phyloP scores from a whole-genome alignment of 2,888 invertebrate genomes.

The Drosophila quinaria region DNA sequence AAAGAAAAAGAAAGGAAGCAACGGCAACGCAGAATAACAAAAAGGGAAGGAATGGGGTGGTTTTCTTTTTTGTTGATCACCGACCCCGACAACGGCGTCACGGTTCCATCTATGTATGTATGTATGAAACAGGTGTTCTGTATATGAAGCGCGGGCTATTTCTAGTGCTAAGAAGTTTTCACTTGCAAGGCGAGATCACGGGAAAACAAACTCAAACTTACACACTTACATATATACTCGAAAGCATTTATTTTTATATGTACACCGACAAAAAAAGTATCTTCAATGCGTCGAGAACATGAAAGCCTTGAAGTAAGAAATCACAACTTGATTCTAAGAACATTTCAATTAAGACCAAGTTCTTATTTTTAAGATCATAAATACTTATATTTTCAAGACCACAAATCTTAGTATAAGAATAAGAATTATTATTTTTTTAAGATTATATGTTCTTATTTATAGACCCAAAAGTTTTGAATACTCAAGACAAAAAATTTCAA shows the following conservation, averaged over 20 bases:
- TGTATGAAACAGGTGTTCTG: conserved; percentile 71
- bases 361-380: too few species aligned
- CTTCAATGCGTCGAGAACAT: too few species aligned
- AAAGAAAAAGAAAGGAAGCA: conserved; percentile 14
- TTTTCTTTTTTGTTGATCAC: conserved; percentile 46
- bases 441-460: too few species aligned
- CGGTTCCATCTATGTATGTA: conserved; percentile 55
- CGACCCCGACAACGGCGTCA: conserved; percentile 38
- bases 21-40: conserved; percentile 24
- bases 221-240: neutral
- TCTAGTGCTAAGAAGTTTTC: conserved; percentile 43
- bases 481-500: too few species aligned
- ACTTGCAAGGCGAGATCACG: conserved; percentile 46
- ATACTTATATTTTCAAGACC: too few species aligned
- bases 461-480: too few species aligned
- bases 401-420: too few species aligned
- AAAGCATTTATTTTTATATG: neutral
- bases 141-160: conserved; percentile 54
- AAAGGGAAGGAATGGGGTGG: conserved; percentile 55
- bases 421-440: too few species aligned
- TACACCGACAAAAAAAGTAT: too few species aligned
- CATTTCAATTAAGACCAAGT: too few species aligned
- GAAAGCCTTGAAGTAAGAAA: too few species aligned
- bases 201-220: conserved; percentile 35
- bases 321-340: too few species aligned